Evolutionary conservation across 92 coral and sea anemone genomes (phyloP), one percentile per base, ranked within the genome.

Genomic region (Hydrozoanthus gracilis): DNA sequence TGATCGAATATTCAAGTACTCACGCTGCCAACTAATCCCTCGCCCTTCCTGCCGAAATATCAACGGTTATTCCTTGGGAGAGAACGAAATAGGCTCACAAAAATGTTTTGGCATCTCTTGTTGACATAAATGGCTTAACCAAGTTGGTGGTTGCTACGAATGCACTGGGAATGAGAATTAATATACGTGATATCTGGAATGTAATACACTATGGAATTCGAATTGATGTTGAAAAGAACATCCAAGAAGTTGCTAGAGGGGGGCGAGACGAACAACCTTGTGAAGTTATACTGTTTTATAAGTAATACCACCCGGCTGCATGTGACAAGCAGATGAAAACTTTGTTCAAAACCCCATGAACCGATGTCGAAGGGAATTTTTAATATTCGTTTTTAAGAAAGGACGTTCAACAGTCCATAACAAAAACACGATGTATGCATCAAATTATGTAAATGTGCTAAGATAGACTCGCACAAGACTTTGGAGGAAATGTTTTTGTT

Each of bases 381-480:
- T 45, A 79, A 88, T 17, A 82, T 80, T 46, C 79, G 87, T 79
- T 67, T 62, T 50, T n/a, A 44, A 50, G 10, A 44, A 67, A 35
- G n/a, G n/a, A n/a, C n/a, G n/a, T n/a, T n/a, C n/a, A n/a, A n/a
- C n/a, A n/a, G n/a, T n/a, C n/a, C n/a, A n/a, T n/a, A n/a, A n/a
- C n/a, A n/a, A 72, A 46, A 45, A 68, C 55, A 17, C 69, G 17
- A 52, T 58, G 88, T 90, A 88, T 70, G 67, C 74, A 51, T 87
- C 93, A 79, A 90, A 91, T 79, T 90, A 92, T 66, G 65, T 46
- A 14, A 90, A 91, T 73, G 76, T n/a, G n/a, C n/a, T n/a, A n/a
- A n/a, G n/a, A n/a, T n/a, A n/a, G n/a, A n/a, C n/a, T n/a, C n/a
- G n/a, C n/a, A n/a, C n/a, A n/a, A n/a, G n/a, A n/a, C n/a, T n/a